phyloP scores from a whole-genome alignment of 2,113 vertebrate species.

The Upupa epops region DNA sequence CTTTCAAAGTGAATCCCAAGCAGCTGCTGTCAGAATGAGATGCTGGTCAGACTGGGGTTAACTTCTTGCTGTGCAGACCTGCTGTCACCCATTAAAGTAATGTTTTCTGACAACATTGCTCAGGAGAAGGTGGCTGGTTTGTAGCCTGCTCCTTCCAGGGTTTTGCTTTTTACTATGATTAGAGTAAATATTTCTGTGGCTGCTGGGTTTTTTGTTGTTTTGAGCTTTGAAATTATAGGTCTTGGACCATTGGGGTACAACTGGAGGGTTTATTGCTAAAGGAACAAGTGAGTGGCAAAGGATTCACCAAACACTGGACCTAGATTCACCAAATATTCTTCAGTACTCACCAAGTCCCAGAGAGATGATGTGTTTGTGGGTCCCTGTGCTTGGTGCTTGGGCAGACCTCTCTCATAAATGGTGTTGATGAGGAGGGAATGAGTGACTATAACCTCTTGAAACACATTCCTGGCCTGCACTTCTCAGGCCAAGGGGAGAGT shows the following conservation, averaged over 20 bases:
- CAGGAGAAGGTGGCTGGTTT: neutral
- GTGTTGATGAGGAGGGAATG: neutral
- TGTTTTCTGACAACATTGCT: neutral
- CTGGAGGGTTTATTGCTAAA: neutral
- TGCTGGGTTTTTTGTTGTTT: neutral
- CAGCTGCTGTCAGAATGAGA: neutral
- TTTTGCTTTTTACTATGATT: neutral
- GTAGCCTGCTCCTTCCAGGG: neutral
- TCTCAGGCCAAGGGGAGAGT: neutral
- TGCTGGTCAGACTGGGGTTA: neutral
- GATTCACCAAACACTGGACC: neutral
- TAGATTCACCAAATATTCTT: no score
- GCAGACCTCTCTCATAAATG: neutral
- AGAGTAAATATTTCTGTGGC: neutral
- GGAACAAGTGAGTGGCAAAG: neutral
- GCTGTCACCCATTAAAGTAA: neutral
- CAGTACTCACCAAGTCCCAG: neutral
- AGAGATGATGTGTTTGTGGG: neutral
- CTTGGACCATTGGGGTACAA: neutral
- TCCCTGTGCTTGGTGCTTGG: neutral
- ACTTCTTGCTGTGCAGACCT: neutral
- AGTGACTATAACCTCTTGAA: neutral
- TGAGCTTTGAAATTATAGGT: neutral
- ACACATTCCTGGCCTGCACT: fast-evolving
- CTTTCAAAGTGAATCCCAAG: neutral